Evolutionary conservation across 2,888 invertebrate genomes (phyloP), one percentile per base, ranked within the genome.

Genomic region (Chloromyia formosa): DNA sequence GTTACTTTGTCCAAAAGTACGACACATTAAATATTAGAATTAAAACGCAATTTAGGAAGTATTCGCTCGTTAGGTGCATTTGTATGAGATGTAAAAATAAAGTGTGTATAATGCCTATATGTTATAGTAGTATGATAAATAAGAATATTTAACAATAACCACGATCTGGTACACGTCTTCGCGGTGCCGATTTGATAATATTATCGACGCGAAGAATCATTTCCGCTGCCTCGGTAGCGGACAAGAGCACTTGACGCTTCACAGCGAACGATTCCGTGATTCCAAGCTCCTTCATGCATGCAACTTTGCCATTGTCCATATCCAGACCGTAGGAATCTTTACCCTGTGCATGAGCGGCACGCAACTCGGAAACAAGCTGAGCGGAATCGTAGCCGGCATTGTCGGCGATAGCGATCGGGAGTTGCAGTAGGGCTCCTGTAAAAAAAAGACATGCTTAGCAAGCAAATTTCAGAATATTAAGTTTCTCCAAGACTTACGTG

Each of bases 341-440:
- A 69, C 94, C 95, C 80, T 92, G 90, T 53, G 94, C 93, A 85
- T 99, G 98, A 9, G 91, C 90, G 9, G 99, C 98, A 78, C 97
- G 88, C 76, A 99, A 88, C 80, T 96, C 91, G n/a, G 96, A 93
- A 74, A 99, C 88, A 77, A 98, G 88, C 81, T 98, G 96, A 0
- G 98, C 95, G 60, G 97, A 97, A 87, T 99, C 99, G 84, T 94
- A 97, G 75, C 99, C 99, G 75, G 96, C 99, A 87, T 99, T 99
- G 86, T 99, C 99, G 49, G 98, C 97, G 78, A 99, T 98, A 74
- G 95, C 94, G 22, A 94, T 95, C 0, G 99, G 99, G 80, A 99
- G 87, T 80, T 95, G 90, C 76, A 93, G 89, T 61, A 99, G 89
- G 18, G 99, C 97, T 64, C 86, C 82, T 85, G 62, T 1, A 27